Percentiles rank a stretch among this genome's conserved stretches.
Conservation (phyloP, 2,113 vertebrate species). For the Chroicocephalus ridibundus region DNA sequence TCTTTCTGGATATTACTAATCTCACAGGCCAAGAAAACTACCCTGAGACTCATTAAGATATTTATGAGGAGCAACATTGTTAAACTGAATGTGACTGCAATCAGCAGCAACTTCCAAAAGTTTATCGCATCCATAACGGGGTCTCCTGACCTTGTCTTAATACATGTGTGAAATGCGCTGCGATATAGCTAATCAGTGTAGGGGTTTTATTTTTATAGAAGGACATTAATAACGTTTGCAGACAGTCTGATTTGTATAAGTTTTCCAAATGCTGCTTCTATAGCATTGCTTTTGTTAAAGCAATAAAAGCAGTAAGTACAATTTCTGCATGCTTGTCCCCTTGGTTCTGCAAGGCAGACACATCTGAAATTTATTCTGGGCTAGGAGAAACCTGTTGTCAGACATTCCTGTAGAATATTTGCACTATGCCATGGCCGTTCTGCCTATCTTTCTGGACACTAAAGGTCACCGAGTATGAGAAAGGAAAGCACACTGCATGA, state of each 20-base stretch:
- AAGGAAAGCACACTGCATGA: not conserved
- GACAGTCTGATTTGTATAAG: not conserved
- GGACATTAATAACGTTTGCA: not conserved
- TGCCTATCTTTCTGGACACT: not conserved
- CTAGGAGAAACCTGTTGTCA: not conserved
- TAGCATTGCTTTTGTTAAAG: not conserved
- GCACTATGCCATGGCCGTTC: not conserved
- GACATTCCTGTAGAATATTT: not conserved
- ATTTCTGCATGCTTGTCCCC: not conserved
- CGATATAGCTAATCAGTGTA: not conserved
- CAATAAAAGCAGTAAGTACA: not conserved
- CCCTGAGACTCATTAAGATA: slow-evolving; percentile 29
- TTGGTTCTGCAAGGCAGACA: slow-evolving; percentile 3
- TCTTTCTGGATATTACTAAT: slow-evolving; percentile 21
- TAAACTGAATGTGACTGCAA: slow-evolving; percentile 34
- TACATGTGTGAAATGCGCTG: not conserved
- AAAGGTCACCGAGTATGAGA: not conserved
- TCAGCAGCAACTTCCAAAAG: not conserved
- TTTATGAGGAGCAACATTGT: slow-evolving; percentile 27
- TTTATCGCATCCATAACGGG: slow-evolving; percentile 1
- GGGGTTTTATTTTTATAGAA: not conserved
- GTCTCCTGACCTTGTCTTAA: slow-evolving; percentile 4
- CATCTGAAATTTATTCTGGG: not conserved
- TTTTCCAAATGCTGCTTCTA: not conserved
- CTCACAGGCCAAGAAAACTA: slow-evolving; percentile 5